Evolutionary conservation across 2,797 vertebrate genomes (phyloP), one percentile per base, ranked within the genome.

Genomic region (Schizothorax lantsangensis): DNA sequence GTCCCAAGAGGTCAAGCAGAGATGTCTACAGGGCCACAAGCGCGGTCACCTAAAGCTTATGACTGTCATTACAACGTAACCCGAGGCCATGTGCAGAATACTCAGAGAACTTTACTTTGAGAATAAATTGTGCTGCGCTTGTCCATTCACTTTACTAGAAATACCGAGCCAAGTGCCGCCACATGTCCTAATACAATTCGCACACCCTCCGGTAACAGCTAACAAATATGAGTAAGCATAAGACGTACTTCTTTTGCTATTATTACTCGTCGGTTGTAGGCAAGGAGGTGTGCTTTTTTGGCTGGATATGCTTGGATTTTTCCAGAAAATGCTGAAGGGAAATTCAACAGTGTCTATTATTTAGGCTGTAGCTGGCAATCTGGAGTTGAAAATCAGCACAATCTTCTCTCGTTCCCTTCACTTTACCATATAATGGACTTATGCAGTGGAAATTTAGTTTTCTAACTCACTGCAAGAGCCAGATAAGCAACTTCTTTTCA

Each of bases 51-150:
- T 89, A 83, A 88, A 43, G 88, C 69, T 26, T 80, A 79, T 83
- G 49, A 54, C 91, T 93, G 93, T 93, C 73, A 87, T 92, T 92
- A 92, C 81, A 91, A 92, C 72, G 79, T 91, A 88, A 78, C 83
- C 54, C 30, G 54, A 59, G 91, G 47, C 30, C 2, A 86, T 89
- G 45, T 85, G 89, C 71, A 86, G 87, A 91, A 93, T 89, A 49
- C 88, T 91, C 89, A 33, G 36, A 89, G 88, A 86, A 23, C 79
- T 81, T 71, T 47, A 86, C 88, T 66, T 45, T 15, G 79, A 80
- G 40, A 88, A 84, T 74, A 84, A 78, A 73, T 79, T 75, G 43
- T 88, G 62, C 85, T 86, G 85, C 15, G 79, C 85, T 81, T 68
- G 85, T 81, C 71, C 21, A 68, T 81, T 86, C 77, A 21, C 66